These are phyloP conservation scores for Colletes collaris DNA, from an alignment of 2,888 invertebrate species.

Conservation along the genomic window DNA sequence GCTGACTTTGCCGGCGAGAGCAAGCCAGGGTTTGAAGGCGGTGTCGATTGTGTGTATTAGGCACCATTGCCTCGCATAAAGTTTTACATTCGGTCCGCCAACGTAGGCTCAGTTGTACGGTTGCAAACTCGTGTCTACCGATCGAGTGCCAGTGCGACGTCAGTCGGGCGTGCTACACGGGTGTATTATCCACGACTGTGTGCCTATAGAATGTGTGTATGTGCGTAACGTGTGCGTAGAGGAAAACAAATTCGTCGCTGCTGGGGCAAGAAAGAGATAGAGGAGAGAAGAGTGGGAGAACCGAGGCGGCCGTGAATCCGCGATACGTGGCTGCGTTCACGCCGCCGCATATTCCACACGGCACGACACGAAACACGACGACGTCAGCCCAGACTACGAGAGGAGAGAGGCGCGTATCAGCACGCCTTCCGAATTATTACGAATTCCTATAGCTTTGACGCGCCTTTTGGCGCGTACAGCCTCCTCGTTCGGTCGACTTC, in stretches of 20 bases:
- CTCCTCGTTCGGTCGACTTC: conserved; percentile 63
- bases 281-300: conserved; percentile 36
- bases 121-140: conserved; percentile 61
- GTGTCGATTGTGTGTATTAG: conserved; percentile 57
- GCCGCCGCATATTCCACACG: conserved; percentile 67
- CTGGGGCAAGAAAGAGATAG: conserved; percentile 38
- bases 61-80: conserved; percentile 36
- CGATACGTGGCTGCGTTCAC: conserved; percentile 72
- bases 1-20: conserved; percentile 59
- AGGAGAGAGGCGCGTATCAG: conserved; percentile 53
- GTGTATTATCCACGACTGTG: conserved; percentile 58
- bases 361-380: conserved; percentile 60
- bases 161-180: conserved; percentile 58
- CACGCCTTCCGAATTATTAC: conserved; percentile 65
- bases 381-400: conserved; percentile 40
- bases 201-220: conserved; percentile 45
- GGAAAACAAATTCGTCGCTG: conserved; percentile 38
- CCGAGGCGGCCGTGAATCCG: conserved; percentile 70
- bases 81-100: conserved; percentile 37
- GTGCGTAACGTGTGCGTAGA: conserved; percentile 68
- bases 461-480: conserved; percentile 58
- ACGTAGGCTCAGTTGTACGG: conserved; percentile 44
- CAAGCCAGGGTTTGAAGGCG: conserved; percentile 51
- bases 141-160: conserved; percentile 67
- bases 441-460: conserved; percentile 61